phyloP scores from a whole-genome alignment of 1,140 invertebrate genomes.

The Bombyx mori region ASM3026992v2 NC_085125.1:6072001-6072500 shows the following conservation, averaged over 20 bases:
- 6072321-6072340: constrained; percentile 67
- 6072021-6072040: background rate
- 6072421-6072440: constrained; percentile 16
- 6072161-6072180: background rate
- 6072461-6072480: background rate
- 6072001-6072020: background rate
- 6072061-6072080: too few species aligned
- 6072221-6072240: background rate
- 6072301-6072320: constrained; percentile 56
- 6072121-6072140: background rate
- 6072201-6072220: background rate
- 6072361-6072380: constrained; percentile 64
- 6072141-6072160: background rate
- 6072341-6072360: constrained; percentile 66
- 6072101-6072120: background rate
- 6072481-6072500: background rate
- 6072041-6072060: too few species aligned
- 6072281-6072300: constrained; percentile 59
- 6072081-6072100: too few species aligned
- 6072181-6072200: background rate
- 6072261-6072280: constrained; percentile 22
- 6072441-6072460: background rate
- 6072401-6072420: constrained; percentile 26
- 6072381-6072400: constrained; percentile 66
- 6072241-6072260: background rate